Conservation (phyloP, 2,797 vertebrate species). For the Parambassis ranga region DNA sequence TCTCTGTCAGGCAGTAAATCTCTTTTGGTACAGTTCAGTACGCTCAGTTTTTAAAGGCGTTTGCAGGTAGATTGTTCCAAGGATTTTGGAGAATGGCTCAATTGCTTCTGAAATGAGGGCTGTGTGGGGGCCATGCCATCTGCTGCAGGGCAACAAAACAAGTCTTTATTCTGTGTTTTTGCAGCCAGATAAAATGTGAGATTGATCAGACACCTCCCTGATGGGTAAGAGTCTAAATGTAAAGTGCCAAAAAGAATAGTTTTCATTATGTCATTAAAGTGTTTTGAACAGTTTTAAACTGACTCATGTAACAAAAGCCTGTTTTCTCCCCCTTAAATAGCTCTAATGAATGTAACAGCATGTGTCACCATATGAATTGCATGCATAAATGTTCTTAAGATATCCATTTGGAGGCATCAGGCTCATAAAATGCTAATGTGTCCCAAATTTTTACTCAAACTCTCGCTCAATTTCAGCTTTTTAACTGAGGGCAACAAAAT, state of each 20-base stretch:
- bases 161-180: background rate
- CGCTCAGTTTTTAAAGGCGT: background rate
- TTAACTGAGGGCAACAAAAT: conserved; percentile 18
- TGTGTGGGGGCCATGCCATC: background rate
- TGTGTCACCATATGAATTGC: conserved; percentile 39
- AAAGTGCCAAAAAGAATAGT: background rate
- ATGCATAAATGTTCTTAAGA: conserved; percentile 12
- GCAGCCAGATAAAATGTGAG: background rate
- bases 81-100: background rate
- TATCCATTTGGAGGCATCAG: conserved; percentile 46
- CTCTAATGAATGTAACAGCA: conserved; percentile 28
- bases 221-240: background rate
- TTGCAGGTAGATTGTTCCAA: background rate
- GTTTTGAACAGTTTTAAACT: background rate
- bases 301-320: background rate
- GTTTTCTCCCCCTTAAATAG: background rate
- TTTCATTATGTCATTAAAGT: conserved; percentile 1
- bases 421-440: conserved; percentile 38
- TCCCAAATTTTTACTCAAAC: conserved; percentile 22
- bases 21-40: background rate
- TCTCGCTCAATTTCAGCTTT: conserved; percentile 34
- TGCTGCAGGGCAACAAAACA: background rate
- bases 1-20: background rate
- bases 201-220: background rate
- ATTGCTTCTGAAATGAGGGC: background rate